Base-by-base conservation (phyloP, 2,113 vertebrate species). In the Sceloporus tristichus region DNA sequence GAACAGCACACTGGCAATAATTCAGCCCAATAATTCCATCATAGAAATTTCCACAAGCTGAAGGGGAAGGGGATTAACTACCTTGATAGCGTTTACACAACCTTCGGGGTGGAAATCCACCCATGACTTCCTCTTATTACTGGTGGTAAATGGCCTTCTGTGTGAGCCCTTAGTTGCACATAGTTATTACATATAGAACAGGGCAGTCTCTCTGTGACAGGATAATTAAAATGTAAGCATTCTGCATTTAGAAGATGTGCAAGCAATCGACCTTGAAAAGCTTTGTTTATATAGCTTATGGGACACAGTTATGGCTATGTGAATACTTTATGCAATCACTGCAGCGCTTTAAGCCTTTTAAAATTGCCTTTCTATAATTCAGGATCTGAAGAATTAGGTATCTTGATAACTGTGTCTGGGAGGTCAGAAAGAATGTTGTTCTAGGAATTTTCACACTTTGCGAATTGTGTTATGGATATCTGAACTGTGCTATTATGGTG, bases 191-290 rank as follows among this genome's bases (percentile, higher is more conserved):
- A 7, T 73, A 83, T 84, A 90, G 68, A 86, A 1, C 0, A 9
- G 74, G 70, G 23, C 70, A 59, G 78, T 89, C 85, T 82, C 84
- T 1, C 9, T 65, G 2, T 29, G 7, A 91, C 70, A 85, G 76
- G 84, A 82, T 90, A 89, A 95, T 94, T 90, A 90, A 92, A 89
- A 92, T 79, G 5, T 9, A 81, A 85, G 82, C 29, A 13, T n/a
- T 2, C 56, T 74, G 83, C 88, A 85, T 86, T n/a, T 84, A 91
- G 87, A 90, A 91, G 89, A 80, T 75, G 83, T 79, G 29, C 29
- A 88, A 85, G 91, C 82, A 84, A 29, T 8, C 40, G 89, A 80
- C 87, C 92, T 85, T 88, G 85, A 78, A 82, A 77, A 0, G 70
- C 84, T 27, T 40, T 82, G 85, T 89, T 95, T 92, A 87, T 73